A percentile compares a stretch with the other conserved stretches of the same genome.
phyloP scores from a whole-genome alignment of 2,113 vertebrate genomes.

The Ploceus nigricollis region DNA sequence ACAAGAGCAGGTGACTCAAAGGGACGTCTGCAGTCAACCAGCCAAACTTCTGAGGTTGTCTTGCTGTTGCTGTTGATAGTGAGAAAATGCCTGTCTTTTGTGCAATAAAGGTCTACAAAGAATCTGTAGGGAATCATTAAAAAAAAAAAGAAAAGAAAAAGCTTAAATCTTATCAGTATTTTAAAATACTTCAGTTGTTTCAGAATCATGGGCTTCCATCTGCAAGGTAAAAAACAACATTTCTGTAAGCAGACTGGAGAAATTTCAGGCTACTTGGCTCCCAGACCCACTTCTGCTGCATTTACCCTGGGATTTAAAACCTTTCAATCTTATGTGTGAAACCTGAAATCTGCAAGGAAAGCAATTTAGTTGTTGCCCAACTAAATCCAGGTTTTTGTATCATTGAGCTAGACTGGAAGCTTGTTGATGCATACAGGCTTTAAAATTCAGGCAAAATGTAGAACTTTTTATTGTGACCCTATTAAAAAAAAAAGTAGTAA shows the following conservation, averaged over 20 bases:
- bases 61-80: conserved; percentile 93
- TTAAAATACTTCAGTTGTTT: background rate
- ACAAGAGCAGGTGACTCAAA: conserved; percentile 78
- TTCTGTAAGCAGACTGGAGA: background rate
- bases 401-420: background rate
- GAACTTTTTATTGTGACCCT: background rate
- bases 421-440: background rate
- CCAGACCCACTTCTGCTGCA: background rate
- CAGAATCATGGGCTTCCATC: background rate
- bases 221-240: background rate
- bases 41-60: conserved; percentile 87
- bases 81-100: conserved; percentile 83
- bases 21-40: conserved; percentile 76
- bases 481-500: background rate
- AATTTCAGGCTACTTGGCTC: background rate
- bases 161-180: background rate
- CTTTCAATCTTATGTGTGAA: background rate
- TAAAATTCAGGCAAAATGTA: background rate
- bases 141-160: background rate
- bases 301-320: background rate
- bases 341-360: background rate
- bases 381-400: background rate
- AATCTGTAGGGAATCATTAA: conserved; percentile 69
- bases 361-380: background rate
- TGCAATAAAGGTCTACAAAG: conserved; percentile 89